Percentiles rank a stretch among this genome's conserved stretches.
Conservation (phyloP, 2,113 vertebrate genomes). For the Peromyscus californicus region DNA sequence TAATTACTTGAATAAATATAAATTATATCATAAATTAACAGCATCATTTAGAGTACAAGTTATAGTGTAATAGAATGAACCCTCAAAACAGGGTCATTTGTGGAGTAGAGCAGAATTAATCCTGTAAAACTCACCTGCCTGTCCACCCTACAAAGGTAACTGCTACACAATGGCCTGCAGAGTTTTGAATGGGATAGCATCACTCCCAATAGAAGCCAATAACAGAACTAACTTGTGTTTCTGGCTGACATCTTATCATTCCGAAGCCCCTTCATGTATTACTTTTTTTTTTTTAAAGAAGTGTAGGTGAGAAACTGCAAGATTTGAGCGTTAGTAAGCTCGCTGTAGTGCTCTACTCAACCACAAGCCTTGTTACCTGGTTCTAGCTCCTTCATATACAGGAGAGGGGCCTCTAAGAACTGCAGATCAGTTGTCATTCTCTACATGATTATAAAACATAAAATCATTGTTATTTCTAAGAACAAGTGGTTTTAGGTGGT, state of each 20-base stretch:
- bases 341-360: rapidly evolving
- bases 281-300: not conserved
- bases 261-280: not conserved
- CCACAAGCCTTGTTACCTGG: not conserved
- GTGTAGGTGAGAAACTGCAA: not conserved
- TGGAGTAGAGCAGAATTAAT: not conserved
- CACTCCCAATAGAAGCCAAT: not conserved
- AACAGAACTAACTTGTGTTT: not conserved
- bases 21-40: not conserved
- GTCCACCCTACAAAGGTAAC: not conserved
- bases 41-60: not conserved
- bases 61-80: not conserved
- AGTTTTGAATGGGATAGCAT: not conserved
- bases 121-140: not conserved
- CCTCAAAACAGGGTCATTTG: not conserved
- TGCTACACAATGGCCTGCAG: not conserved
- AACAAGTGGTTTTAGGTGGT: not conserved
- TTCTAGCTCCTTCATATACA: not conserved
- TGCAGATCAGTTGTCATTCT: not conserved
- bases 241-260: constrained; percentile 11
- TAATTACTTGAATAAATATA: not conserved
- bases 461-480: constrained; percentile 15
- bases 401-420: not conserved
- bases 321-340: not conserved
- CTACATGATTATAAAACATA: not conserved